Percentiles rank a stretch among this genome's conserved stretches.
Evolutionary conservation across 2,888 invertebrate species (phyloP).

Genomic region (Sympetrum striolatum): DNA sequence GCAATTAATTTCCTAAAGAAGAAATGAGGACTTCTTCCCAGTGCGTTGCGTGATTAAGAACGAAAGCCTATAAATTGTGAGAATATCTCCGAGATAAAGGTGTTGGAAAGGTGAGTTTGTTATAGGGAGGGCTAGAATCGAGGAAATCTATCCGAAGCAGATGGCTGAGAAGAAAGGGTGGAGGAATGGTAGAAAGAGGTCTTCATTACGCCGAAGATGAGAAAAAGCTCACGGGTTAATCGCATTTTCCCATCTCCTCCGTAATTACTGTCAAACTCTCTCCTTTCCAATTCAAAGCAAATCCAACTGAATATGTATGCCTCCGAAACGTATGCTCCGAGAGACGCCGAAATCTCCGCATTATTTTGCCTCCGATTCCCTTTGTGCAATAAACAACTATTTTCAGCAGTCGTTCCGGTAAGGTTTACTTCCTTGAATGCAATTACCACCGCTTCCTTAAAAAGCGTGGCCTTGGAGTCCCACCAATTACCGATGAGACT

Average conservation of each 20-base stretch:
- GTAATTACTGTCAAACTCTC: slow-evolving; percentile 36
- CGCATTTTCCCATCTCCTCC: slow-evolving; percentile 30
- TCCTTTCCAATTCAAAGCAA: slow-evolving; percentile 30
- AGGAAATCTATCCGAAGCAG: too few relatives aligned
- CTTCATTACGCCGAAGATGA: not conserved
- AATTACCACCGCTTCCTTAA: not conserved
- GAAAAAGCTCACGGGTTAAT: slow-evolving; percentile 2
- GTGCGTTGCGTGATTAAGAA: too few relatives aligned
- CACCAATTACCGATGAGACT: not conserved
- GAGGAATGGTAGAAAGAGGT: too few relatives aligned
- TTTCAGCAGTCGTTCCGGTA: not conserved
- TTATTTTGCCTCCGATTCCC: slow-evolving; percentile 15
- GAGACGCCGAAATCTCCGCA: not conserved
- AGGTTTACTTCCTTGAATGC: not conserved
- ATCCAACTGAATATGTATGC: slow-evolving; percentile 26
- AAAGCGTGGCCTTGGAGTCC: not conserved
- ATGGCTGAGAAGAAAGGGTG: too few relatives aligned
- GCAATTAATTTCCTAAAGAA: too few relatives aligned
- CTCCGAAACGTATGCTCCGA: not conserved
- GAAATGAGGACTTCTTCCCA: too few relatives aligned
- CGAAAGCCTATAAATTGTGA: too few relatives aligned
- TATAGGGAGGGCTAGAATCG: too few relatives aligned
- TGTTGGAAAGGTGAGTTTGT: too few relatives aligned
- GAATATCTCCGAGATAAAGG: too few relatives aligned
- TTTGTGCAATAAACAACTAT: slow-evolving; percentile 31